A percentile compares a stretch with the other conserved stretches of the same genome.
Conservation (phyloP, 2,797 vertebrate species). For the Bryconaethiops microstoma region DNA sequence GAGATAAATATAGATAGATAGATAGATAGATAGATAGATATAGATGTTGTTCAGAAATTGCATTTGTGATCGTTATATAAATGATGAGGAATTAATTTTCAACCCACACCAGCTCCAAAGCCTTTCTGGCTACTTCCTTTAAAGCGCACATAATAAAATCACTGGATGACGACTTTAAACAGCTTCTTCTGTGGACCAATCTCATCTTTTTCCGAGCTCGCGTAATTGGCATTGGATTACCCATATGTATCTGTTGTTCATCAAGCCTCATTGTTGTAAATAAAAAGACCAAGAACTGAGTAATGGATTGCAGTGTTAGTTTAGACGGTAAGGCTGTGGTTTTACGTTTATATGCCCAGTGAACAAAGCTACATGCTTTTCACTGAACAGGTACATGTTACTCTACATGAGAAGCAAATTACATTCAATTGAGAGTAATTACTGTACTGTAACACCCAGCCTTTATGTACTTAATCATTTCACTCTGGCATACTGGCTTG, state of each 20-base stretch:
- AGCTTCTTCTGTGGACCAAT: not conserved
- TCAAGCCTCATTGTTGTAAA: not conserved
- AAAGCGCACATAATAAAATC: too few relatives aligned
- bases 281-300: not conserved
- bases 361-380: not conserved
- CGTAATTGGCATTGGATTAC: not conserved
- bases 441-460: too few relatives aligned
- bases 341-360: not conserved
- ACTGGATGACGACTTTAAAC: too few relatives aligned
- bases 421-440: not conserved
- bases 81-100: too few relatives aligned
- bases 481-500: not conserved
- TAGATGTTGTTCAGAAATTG: too few relatives aligned
- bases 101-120: too few relatives aligned
- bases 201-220: not conserved
- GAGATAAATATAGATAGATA: too few relatives aligned
- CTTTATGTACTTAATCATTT: too few relatives aligned
- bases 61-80: too few relatives aligned
- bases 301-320: not conserved
- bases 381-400: not conserved
- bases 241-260: not conserved
- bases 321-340: not conserved
- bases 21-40: too few relatives aligned
- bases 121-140: too few relatives aligned
- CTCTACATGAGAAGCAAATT: not conserved